Evolutionary conservation across 2,113 vertebrate species (phyloP), one percentile per base, ranked within the genome.

Genomic region (Oncorhynchus tshawytscha): DNA sequence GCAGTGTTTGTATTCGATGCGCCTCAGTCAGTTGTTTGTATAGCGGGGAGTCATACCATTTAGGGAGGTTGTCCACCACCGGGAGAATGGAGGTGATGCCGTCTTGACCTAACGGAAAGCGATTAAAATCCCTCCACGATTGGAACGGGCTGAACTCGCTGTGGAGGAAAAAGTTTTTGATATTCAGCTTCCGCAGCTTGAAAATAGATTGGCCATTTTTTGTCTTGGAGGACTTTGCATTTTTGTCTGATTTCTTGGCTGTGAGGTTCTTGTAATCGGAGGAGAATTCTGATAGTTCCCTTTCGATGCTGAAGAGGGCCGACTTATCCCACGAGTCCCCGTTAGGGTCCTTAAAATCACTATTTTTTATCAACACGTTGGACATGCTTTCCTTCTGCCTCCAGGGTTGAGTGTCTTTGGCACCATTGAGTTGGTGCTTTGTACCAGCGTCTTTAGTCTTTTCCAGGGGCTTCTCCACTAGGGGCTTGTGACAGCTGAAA

Each of bases 101-200:
- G 79, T 85, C 93, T 81, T 67, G 88, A 81, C 92, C 84, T 1
- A 90, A 85, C 8, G 94, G 73, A 77, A 93, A 95, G n/a, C 79
- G 93, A 5, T 96, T 94, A 67, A 95, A 94, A 82, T 94, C 91
- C 2, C 91, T 92, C 97, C 97, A 99, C 0, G 95, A 93, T 78
- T 96, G 94, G 79, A 99, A 99, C 67, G 98, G 96, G 80, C 98
- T 99, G 9, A 96, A 95, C 66, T 99, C 98, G 78, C 98, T 99
- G 84, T 99, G 97, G 49, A 99, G 96, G 87, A 99, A 99, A 83
- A 92, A 94, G 83, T 95, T 95, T 76, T 91, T 96, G 71, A 90
- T 93, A 76, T 90, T 91, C 70, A 94, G 92, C 72, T 97, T 96
- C 79, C 81, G 94, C 71, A 92, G 75, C 87, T 94, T 96, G 25